A percentile compares a stretch with the other conserved stretches of the same genome.
Conservation (phyloP, 2,797 vertebrate genomes). For the Chelidonichthys spinosus region DNA sequence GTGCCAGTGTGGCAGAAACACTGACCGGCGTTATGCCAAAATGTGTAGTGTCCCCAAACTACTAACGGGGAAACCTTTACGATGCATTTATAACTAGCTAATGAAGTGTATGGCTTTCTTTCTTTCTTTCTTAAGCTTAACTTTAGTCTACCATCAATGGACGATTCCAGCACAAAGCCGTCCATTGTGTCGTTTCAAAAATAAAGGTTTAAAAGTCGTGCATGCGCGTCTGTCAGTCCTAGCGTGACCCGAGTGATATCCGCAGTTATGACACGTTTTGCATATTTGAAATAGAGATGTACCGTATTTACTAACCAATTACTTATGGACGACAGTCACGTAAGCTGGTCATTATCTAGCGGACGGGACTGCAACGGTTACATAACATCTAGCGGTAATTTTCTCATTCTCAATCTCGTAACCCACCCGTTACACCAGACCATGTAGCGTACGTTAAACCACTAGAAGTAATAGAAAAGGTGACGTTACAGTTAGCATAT, state of each 20-base stretch:
- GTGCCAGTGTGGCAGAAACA: neutral
- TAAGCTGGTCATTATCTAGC: no score
- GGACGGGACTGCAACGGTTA: neutral
- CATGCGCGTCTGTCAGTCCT: neutral
- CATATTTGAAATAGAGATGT: no score
- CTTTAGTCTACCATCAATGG: accelerated
- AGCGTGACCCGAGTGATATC: neutral
- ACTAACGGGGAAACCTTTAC: neutral
- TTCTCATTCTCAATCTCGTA: neutral
- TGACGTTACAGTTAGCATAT: neutral
- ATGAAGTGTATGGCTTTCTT: no score
- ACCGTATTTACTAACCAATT: no score
- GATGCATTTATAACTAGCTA: neutral
- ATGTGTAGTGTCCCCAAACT: no score
- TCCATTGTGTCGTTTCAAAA: accelerated
- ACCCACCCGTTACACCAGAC: neutral
- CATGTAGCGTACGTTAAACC: neutral
- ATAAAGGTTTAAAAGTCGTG: neutral
- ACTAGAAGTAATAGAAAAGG: neutral
- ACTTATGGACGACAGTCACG: no score
- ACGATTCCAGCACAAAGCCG: accelerated
- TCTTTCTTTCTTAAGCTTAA: accelerated
- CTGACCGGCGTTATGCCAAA: neutral
- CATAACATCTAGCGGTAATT: neutral
- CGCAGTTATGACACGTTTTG: no score